These are phyloP conservation scores for Timema cristinae DNA, from an alignment of 2,888 invertebrate genomes.

Conservation along the genomic window DNA sequence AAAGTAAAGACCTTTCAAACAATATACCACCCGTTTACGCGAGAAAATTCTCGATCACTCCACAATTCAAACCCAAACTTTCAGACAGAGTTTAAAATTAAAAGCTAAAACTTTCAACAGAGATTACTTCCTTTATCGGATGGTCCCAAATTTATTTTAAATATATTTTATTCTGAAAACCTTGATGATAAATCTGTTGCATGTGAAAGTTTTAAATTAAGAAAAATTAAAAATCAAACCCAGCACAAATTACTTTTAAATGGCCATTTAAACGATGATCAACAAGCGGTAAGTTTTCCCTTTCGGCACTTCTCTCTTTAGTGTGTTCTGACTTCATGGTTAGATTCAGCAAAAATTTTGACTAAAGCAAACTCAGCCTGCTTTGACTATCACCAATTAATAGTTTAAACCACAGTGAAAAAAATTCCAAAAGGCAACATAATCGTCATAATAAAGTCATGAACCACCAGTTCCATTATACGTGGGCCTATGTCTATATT, in stretches of 20 bases:
- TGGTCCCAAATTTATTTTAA: no score
- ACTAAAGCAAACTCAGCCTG: not conserved
- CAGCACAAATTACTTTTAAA: not conserved
- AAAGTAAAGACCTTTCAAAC: not conserved
- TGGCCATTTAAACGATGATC: not conserved
- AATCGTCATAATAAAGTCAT: no score
- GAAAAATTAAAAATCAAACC: not conserved
- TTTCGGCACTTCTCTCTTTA: not conserved
- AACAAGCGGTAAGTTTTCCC: not conserved
- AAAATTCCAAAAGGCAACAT: no score
- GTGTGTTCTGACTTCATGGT: not conserved
- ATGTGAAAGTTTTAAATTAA: not conserved
- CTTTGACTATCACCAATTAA: no score
- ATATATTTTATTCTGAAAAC: not conserved
- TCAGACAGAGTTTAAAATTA: no score
- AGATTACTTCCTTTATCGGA: not conserved
- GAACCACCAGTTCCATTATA: conserved; percentile 7
- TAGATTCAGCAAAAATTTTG: not conserved
- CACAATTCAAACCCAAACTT: not conserved
- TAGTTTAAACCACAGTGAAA: no score
- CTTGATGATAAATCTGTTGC: not conserved
- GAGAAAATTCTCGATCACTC: not conserved
- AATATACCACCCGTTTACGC: not conserved
- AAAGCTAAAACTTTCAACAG: no score
- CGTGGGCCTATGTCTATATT: not conserved